A percentile compares a stretch with the other conserved stretches of the same genome.
Conservation (phyloP, 2,797 vertebrate species). For the Pseudochromis fuscus region DNA sequence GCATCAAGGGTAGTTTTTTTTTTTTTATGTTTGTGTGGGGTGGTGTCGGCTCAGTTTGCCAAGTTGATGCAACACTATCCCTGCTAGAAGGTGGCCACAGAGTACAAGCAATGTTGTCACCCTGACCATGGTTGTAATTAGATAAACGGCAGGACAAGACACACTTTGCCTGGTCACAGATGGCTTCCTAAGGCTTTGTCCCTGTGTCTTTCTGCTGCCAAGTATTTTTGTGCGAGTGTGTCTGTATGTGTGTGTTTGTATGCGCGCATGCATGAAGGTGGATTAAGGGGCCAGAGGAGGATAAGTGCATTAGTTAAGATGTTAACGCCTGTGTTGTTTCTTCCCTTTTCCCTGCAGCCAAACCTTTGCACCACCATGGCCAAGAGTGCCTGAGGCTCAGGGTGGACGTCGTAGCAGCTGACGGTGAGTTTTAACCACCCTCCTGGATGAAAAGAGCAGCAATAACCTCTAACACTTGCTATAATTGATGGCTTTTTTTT, state of each 20-base stretch:
- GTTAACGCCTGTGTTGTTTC: constrained; percentile 70
- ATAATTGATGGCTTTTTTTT: constrained; percentile 34
- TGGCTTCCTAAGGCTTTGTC: constrained; percentile 72
- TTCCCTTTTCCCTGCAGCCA: constrained; percentile 83
- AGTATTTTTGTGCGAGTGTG: constrained; percentile 41
- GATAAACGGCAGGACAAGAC: constrained; percentile 73
- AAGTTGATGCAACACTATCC: constrained; percentile 23
- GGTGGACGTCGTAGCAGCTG: constrained; percentile 88
- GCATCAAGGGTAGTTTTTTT: background rate
- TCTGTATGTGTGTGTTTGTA: constrained; percentile 36
- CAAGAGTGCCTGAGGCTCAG: constrained; percentile 89
- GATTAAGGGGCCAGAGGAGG: constrained; percentile 73
- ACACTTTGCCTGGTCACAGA: constrained; percentile 74
- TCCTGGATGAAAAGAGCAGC: constrained; percentile 11
- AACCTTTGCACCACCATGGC: constrained; percentile 91
- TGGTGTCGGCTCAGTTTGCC: constrained; percentile 41
- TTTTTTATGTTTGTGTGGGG: background rate
- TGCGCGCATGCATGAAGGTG: constrained; percentile 50
- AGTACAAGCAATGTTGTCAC: constrained; percentile 62
- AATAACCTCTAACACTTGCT: background rate
- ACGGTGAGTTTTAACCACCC: constrained; percentile 84
- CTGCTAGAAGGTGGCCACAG: constrained; percentile 54
- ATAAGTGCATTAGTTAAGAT: constrained; percentile 77
- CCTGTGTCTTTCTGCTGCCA: constrained; percentile 55
- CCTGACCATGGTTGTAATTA: constrained; percentile 77